These are phyloP conservation scores for Agapornis roseicollis DNA, from an alignment of 2,113 vertebrate species.

Conservation along the genomic window DNA sequence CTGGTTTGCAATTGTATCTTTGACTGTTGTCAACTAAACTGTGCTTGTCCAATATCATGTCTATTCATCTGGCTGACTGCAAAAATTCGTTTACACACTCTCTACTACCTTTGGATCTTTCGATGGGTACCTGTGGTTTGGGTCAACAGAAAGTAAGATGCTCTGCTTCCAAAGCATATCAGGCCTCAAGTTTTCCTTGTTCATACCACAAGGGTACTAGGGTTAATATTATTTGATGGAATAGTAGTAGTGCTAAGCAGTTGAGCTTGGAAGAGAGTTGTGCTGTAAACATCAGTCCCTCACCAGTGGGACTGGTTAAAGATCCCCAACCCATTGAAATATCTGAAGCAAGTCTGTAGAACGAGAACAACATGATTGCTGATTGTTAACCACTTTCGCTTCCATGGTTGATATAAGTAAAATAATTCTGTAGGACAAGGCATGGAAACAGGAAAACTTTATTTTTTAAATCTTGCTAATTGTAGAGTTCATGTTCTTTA, in stretches of 20 bases:
- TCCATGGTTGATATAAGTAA: background rate
- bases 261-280: background rate
- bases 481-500: background rate
- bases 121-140: background rate
- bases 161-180: background rate
- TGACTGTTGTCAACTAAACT: background rate
- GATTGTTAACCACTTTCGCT: background rate
- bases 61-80: background rate
- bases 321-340: background rate
- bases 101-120: background rate
- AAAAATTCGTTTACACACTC: background rate
- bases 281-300: background rate
- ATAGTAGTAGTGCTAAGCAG: background rate
- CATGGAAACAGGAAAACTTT: background rate
- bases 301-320: background rate
- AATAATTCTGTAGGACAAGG: background rate
- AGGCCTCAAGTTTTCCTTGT: background rate
- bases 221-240: background rate
- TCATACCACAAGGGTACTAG: background rate
- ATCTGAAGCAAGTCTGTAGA: background rate
- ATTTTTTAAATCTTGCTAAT: background rate
- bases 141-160: background rate
- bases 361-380: background rate
- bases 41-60: background rate
- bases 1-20: background rate